Evolutionary conservation across 2,797 vertebrate species (phyloP).

Genomic region (Periparus ater): DNA sequence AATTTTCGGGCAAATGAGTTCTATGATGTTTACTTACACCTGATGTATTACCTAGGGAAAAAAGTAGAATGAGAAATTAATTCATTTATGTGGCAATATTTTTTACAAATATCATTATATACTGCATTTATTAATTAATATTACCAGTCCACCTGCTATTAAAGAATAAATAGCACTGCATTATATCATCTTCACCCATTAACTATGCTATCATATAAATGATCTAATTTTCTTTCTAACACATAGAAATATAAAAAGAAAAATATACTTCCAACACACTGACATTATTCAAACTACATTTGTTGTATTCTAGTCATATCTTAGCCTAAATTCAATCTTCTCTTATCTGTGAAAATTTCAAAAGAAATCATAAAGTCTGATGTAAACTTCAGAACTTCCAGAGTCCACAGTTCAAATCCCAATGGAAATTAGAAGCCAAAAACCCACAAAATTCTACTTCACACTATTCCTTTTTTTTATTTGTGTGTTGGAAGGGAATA

Average conservation of each 20-base stretch:
- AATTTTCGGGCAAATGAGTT: constrained; percentile 75
- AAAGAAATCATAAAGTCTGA: not conserved
- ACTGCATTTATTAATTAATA: not conserved
- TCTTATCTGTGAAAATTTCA: not conserved
- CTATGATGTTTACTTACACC: constrained; percentile 62
- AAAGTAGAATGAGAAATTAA: not conserved
- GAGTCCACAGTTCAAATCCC: constrained; percentile 13
- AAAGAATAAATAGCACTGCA: not conserved
- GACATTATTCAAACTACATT: not conserved
- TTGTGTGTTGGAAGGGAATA: constrained; percentile 23
- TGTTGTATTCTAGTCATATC: not conserved
- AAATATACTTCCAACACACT: not conserved
- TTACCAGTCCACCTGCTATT: not conserved
- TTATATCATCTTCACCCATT: not conserved
- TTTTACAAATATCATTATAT: not conserved
- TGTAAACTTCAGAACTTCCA: constrained; percentile 5
- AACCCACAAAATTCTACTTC: constrained; percentile 31
- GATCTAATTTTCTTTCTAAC: not conserved
- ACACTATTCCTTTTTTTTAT: not conserved
- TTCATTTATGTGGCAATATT: not conserved
- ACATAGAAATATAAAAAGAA: not conserved
- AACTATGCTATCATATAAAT: not conserved
- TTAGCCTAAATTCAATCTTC: not conserved
- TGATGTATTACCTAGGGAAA: constrained; percentile 67
- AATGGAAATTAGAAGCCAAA: constrained; percentile 24